Evolutionary conservation across 2,113 vertebrate genomes (phyloP).

Genomic region (Charina bottae): DNA sequence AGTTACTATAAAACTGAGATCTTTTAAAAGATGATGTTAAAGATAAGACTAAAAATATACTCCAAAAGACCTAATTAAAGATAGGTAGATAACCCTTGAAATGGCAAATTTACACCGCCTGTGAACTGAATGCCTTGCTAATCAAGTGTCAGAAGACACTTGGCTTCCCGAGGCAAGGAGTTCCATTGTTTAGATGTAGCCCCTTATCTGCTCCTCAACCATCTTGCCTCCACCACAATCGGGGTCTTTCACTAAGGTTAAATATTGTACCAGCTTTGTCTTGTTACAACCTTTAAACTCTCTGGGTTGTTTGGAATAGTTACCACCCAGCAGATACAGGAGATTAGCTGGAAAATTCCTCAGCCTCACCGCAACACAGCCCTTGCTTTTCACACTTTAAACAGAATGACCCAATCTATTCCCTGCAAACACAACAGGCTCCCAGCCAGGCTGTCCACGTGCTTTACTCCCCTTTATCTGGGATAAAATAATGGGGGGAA

Average conservation of each 20-base stretch:
- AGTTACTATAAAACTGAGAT: not conserved
- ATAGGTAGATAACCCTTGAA: not conserved
- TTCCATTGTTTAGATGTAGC: not conserved
- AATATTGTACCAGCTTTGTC: not conserved
- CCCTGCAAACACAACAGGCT: slow-evolving; percentile 7
- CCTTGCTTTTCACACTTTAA: not conserved
- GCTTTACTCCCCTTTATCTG: slow-evolving; percentile 33
- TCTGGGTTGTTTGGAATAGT: slow-evolving; percentile 22
- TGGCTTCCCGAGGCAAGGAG: not conserved
- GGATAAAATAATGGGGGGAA: slow-evolving; percentile 39
- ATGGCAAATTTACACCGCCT: not conserved
- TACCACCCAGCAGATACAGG: slow-evolving; percentile 37
- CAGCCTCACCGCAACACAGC: slow-evolving; percentile 4
- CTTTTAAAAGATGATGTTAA: not conserved
- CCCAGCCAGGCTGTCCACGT: not conserved
- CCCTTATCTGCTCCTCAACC: not conserved
- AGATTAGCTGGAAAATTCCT: slow-evolving; percentile 32
- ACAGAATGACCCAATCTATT: not conserved
- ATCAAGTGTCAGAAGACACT: not conserved
- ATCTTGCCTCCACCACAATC: not conserved
- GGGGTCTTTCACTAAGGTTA: not conserved
- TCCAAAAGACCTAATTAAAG: not conserved
- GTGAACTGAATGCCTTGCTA: not conserved
- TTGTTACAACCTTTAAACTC: slow-evolving; percentile 3
- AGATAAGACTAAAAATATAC: not conserved